Conservation (phyloP, 2,888 invertebrate genomes). For the Chymomyza caudatula region DNA sequence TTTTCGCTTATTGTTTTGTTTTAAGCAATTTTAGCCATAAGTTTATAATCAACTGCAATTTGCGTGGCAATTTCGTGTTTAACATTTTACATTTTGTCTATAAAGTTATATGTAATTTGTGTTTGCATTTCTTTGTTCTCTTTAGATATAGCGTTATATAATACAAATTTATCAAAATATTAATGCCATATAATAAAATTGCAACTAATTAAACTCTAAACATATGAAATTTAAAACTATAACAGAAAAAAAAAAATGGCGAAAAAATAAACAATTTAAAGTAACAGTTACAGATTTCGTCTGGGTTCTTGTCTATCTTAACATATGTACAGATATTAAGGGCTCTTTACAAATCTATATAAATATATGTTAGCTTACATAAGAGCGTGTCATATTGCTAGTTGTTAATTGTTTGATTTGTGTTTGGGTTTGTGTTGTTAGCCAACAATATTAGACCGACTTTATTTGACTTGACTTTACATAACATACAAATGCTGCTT, state of each 20-base stretch:
- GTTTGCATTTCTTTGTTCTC: neutral
- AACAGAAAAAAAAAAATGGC: neutral
- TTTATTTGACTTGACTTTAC: neutral
- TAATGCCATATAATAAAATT: neutral
- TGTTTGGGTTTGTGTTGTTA: neutral
- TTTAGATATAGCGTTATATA: neutral
- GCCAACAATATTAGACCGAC: neutral
- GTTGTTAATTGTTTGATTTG: neutral
- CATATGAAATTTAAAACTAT: neutral
- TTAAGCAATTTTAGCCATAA: slow-evolving; percentile 26
- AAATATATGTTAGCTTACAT: neutral
- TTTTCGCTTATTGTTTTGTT: slow-evolving; percentile 7
- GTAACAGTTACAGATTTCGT: neutral
- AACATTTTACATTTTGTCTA: neutral
- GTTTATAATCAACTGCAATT: too few relatives aligned
- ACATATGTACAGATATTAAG: neutral
- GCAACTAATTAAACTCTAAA: neutral
- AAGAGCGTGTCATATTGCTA: neutral
- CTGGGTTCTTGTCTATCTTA: neutral
- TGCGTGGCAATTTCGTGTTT: too few relatives aligned
- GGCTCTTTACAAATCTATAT: neutral
- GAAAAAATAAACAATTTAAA: neutral
- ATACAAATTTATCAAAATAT: neutral
- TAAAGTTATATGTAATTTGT: neutral
- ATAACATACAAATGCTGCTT: neutral